A percentile compares a stretch with the other conserved stretches of the same genome.
Conservation (phyloP, 2,113 vertebrate genomes). For the Jacana jacana region DNA sequence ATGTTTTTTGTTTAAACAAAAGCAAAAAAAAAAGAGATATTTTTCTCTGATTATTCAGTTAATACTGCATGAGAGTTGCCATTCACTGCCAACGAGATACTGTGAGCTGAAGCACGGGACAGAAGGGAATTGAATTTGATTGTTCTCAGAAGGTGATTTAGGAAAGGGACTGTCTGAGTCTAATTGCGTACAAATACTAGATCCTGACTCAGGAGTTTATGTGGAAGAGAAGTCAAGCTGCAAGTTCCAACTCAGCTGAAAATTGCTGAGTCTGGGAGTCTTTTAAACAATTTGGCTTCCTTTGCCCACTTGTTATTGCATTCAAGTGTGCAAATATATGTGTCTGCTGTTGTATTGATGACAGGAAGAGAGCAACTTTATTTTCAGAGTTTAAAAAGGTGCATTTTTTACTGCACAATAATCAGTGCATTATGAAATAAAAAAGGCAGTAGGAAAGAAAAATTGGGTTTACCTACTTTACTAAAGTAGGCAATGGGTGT, state of each 20-base stretch:
- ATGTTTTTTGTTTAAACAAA: background rate
- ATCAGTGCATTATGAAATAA: background rate
- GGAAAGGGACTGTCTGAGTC: background rate
- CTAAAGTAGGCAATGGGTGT: accelerated
- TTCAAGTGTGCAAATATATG: background rate
- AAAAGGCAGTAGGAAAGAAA: background rate
- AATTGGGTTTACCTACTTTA: background rate
- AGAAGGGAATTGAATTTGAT: background rate
- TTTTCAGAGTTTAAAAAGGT: background rate
- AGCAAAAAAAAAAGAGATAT: background rate
- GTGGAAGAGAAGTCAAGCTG: background rate
- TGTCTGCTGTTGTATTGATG: background rate
- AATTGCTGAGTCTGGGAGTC: background rate
- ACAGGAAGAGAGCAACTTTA: background rate
- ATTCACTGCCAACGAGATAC: background rate
- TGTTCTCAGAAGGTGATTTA: background rate
- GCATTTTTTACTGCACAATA: background rate
- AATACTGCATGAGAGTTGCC: background rate
- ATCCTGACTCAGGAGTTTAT: background rate
- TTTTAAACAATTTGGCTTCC: background rate
- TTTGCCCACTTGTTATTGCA: background rate
- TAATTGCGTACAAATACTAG: background rate
- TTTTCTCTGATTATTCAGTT: background rate
- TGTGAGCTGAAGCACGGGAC: background rate
- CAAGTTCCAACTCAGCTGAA: background rate